These are phyloP conservation scores for Thinocorus orbignyianus DNA, from an alignment of 2,113 vertebrate genomes.

Conservation along the genomic window DNA sequence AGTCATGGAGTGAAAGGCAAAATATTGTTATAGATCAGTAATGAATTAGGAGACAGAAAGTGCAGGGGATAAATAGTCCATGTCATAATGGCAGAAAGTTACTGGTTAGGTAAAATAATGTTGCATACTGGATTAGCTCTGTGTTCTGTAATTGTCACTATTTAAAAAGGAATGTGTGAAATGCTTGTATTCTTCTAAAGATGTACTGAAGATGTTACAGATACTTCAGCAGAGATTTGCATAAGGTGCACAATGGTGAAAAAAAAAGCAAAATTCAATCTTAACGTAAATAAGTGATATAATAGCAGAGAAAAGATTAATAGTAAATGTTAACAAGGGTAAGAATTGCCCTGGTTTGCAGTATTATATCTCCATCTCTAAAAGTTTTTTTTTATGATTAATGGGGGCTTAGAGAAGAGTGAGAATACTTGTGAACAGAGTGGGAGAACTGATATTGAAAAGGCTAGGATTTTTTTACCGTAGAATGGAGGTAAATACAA, in stretches of 20 bases:
- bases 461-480: neutral
- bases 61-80: neutral
- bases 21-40: neutral
- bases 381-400: neutral
- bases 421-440: neutral
- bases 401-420: neutral
- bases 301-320: neutral
- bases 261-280: neutral
- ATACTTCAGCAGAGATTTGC: neutral
- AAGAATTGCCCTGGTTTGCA: neutral
- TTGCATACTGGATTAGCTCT: accelerated
- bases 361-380: neutral
- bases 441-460: neutral
- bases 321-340: neutral
- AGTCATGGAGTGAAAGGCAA: neutral
- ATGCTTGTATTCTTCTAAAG: neutral
- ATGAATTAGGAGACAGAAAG: neutral
- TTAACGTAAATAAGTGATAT: neutral
- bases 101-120: neutral
- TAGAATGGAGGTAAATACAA: neutral
- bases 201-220: neutral
- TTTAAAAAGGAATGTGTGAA: neutral
- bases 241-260: neutral
- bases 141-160: neutral
- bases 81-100: neutral